Conservation (phyloP, 2,113 vertebrate species). For the Sinocyclocheilus maitianheensis region DNA sequence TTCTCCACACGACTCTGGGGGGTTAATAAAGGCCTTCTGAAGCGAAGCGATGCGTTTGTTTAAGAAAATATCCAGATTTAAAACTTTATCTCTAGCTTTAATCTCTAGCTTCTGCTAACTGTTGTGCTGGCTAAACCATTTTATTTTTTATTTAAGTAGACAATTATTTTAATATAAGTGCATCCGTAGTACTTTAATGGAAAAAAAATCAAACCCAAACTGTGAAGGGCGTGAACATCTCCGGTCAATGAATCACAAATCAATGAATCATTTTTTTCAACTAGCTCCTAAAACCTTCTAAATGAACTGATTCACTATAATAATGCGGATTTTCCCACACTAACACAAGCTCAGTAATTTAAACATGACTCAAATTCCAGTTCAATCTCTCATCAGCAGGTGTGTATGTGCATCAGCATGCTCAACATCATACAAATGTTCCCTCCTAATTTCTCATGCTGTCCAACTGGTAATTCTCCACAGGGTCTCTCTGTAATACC, state of each 20-base stretch:
- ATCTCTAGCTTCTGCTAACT: too few relatives aligned
- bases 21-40: too few relatives aligned
- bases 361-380: background rate
- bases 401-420: constrained; percentile 28
- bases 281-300: background rate
- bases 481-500: constrained; percentile 37
- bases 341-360: background rate
- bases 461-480: constrained; percentile 48
- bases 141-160: background rate
- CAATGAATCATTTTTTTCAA: background rate
- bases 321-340: background rate
- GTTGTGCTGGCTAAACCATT: too few relatives aligned
- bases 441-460: constrained; percentile 36
- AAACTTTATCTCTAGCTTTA: too few relatives aligned
- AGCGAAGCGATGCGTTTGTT: too few relatives aligned
- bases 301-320: constrained; percentile 18
- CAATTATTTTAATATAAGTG: background rate
- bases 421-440: constrained; percentile 37
- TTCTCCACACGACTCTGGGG: too few relatives aligned
- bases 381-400: constrained; percentile 28
- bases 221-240: background rate
- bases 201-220: background rate
- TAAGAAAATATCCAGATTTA: too few relatives aligned
- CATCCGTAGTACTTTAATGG: background rate
- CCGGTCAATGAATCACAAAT: background rate